Evolutionary conservation across 1,140 invertebrate genomes (phyloP).

Genomic region (Pachypsylla venusta): DNA sequence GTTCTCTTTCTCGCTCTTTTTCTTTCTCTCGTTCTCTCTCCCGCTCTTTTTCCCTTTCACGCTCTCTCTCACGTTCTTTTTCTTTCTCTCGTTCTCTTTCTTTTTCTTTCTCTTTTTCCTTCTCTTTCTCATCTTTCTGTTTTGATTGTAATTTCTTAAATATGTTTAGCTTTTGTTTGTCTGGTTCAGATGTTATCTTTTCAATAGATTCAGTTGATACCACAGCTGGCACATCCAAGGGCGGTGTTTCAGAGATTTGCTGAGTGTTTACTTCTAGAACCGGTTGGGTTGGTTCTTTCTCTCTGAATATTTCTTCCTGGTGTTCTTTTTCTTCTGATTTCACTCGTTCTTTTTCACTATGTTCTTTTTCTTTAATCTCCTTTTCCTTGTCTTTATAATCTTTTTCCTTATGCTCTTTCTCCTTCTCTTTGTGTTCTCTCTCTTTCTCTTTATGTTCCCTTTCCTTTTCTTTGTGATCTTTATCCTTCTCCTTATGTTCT

Average conservation of each 20-base stretch:
- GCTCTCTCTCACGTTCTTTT: background rate
- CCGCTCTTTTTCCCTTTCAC: conserved; percentile 9
- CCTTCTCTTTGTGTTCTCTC: background rate
- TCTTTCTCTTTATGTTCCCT: background rate
- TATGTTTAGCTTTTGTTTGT: conserved; percentile 66
- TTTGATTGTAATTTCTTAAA: conserved; percentile 65
- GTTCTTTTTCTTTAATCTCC: background rate
- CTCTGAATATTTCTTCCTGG: background rate
- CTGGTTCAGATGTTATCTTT: conserved; percentile 57
- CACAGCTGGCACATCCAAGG: no score
- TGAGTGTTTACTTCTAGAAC: no score
- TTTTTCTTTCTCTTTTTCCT: conserved; percentile 23
- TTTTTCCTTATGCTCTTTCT: background rate
- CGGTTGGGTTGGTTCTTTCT: no score
- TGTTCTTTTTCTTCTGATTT: conserved; percentile 17
- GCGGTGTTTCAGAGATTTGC: no score
- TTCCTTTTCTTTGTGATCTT: background rate
- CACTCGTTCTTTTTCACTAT: background rate
- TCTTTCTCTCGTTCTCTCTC: conserved; percentile 15
- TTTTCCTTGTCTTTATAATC: background rate
- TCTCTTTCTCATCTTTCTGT: conserved; percentile 45
- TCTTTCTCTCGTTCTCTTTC: conserved; percentile 16
- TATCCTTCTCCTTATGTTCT: background rate
- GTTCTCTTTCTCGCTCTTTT: conserved; percentile 7
- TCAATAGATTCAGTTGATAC: conserved; percentile 31